These are phyloP conservation scores for Halictus ligatus DNA, from an alignment of 2,888 invertebrate genomes.

Conservation along the genomic window DNA sequence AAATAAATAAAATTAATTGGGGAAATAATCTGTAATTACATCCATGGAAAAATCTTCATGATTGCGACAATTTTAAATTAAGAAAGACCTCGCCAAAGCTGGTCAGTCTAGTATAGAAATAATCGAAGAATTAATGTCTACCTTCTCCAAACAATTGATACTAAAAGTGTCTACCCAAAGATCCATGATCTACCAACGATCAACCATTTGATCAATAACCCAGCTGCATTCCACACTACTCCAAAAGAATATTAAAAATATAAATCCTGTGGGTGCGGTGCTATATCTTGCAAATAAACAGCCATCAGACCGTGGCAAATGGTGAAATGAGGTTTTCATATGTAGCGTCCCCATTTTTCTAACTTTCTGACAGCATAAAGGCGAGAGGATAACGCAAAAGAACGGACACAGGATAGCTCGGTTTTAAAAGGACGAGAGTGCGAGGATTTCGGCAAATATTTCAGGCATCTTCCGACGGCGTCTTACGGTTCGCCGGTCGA, in stretches of 20 bases:
- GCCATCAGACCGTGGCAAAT: no score
- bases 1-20: not conserved
- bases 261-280: not conserved
- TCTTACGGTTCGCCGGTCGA: constrained; percentile 35
- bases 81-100: no score
- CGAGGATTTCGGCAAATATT: constrained; percentile 36
- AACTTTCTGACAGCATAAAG: not conserved
- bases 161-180: no score
- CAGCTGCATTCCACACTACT: not conserved
- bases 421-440: not conserved
- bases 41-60: no score
- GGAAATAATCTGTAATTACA: not conserved
- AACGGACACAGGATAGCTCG: not conserved
- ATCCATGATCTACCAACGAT: not conserved
- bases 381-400: not conserved
- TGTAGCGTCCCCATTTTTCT: not conserved
- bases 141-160: not conserved
- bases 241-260: not conserved
- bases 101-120: no score
- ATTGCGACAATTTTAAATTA: no score
- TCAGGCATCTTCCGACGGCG: constrained; percentile 29
- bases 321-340: not conserved
- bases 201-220: no score
- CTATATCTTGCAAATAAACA: no score
- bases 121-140: no score